phyloP scores from a whole-genome alignment of 2,797 vertebrate species.

The Clarias fuscus region DNA sequence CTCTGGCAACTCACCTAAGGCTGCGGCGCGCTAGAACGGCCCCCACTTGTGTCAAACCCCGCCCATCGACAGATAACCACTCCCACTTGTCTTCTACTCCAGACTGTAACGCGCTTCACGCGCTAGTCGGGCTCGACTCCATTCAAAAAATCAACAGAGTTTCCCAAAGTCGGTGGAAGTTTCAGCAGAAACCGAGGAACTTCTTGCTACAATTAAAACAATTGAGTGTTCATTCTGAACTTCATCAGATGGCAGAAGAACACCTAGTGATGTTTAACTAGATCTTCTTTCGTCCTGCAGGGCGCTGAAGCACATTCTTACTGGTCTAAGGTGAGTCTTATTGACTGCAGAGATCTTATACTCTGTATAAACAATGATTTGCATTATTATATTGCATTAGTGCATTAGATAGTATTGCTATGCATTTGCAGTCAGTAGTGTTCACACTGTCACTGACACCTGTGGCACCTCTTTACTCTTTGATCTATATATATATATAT shows the following conservation, averaged over 20 bases:
- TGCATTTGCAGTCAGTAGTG: neutral
- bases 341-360: neutral
- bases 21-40: no score
- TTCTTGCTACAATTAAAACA: neutral
- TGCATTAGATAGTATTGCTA: neutral
- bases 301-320: neutral
- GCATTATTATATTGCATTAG: no score
- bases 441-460: neutral
- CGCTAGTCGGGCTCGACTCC: neutral
- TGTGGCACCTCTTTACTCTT: neutral
- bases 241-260: neutral
- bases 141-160: conserved; percentile 20
- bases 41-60: neutral
- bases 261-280: neutral
- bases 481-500: neutral
- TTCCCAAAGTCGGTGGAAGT: neutral
- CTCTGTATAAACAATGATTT: neutral
- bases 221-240: no score
- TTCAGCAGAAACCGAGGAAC: neutral
- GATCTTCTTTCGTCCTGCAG: neutral
- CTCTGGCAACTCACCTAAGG: neutral
- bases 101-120: neutral
- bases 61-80: neutral
- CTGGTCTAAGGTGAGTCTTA: conserved; percentile 1
- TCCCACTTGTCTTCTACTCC: neutral